These are phyloP conservation scores for Homarus americanus DNA, from an alignment of 1,140 invertebrate genomes.

Conservation along the genomic window DNA sequence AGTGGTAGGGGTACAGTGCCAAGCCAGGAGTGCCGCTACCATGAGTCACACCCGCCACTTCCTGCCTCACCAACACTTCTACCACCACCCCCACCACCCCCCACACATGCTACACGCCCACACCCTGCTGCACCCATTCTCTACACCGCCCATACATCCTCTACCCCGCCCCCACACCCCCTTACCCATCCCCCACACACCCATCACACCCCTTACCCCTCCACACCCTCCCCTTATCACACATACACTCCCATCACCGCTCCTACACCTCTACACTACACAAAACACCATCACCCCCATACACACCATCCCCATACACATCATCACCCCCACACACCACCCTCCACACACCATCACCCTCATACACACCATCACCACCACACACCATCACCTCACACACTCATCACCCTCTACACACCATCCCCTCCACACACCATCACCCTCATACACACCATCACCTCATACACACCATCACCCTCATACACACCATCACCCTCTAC, in stretches of 20 bases:
- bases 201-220: not conserved
- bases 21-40: slow-evolving; percentile 57
- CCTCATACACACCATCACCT: too few species aligned
- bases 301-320: too few species aligned
- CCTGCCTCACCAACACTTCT: slow-evolving; percentile 51
- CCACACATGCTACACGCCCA: not conserved
- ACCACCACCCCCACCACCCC: slow-evolving; percentile 40
- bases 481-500: too few species aligned
- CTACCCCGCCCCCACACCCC: not conserved
- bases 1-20: slow-evolving; percentile 35
- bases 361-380: too few species aligned
- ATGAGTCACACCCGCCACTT: slow-evolving; percentile 57
- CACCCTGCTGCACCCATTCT: not conserved
- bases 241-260: not conserved
- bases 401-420: not conserved
- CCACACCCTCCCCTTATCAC: not conserved
- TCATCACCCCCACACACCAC: too few species aligned
- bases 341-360: too few species aligned
- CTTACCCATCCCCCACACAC: not conserved
- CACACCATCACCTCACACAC: not conserved
- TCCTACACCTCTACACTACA: not conserved
- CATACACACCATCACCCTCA: too few species aligned
- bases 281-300: not conserved
- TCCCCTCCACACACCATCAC: too few species aligned
- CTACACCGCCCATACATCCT: not conserved